These are phyloP conservation scores for Lepetodrilus schrolli DNA, from an alignment of 2,888 invertebrate genomes.

Conservation along the genomic window DNA sequence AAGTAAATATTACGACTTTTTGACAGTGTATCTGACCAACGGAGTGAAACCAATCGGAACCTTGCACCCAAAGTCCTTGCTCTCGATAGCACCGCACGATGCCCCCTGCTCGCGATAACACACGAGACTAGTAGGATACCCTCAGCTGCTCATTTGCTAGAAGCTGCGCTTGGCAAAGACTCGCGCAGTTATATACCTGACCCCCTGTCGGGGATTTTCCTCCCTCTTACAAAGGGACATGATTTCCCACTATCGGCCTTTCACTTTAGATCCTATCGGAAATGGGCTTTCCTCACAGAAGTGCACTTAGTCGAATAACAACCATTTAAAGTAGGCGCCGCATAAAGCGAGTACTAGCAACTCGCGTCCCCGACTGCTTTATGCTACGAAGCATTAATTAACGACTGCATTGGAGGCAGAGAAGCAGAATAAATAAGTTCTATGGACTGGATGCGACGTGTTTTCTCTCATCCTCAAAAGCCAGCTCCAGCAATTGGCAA, in stretches of 20 bases:
- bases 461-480: constrained; percentile 18
- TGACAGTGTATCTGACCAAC: neutral
- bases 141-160: constrained; percentile 5
- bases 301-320: constrained; percentile 10
- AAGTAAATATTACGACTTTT: neutral
- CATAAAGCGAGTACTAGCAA: constrained; percentile 12
- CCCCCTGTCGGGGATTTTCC: constrained; percentile 17
- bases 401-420: constrained; percentile 6
- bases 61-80: neutral
- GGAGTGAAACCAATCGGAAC: neutral
- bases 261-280: constrained; percentile 12
- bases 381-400: constrained; percentile 24
- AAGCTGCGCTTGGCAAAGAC: constrained; percentile 8
- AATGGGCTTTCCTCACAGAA: constrained; percentile 27
- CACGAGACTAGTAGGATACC: neutral
- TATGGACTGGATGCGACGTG: constrained; percentile 24
- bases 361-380: constrained; percentile 7
- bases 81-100: neutral
- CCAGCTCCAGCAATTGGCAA: neutral
- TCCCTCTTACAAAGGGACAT: neutral
- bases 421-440: constrained; percentile 30
- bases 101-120: neutral
- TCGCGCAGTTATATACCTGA: neutral
- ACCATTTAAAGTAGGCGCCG: constrained; percentile 20
- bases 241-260: constrained; percentile 27